These are phyloP conservation scores for Pelecanus crispus DNA, from an alignment of 2,113 vertebrate genomes.

Conservation along the genomic window DNA sequence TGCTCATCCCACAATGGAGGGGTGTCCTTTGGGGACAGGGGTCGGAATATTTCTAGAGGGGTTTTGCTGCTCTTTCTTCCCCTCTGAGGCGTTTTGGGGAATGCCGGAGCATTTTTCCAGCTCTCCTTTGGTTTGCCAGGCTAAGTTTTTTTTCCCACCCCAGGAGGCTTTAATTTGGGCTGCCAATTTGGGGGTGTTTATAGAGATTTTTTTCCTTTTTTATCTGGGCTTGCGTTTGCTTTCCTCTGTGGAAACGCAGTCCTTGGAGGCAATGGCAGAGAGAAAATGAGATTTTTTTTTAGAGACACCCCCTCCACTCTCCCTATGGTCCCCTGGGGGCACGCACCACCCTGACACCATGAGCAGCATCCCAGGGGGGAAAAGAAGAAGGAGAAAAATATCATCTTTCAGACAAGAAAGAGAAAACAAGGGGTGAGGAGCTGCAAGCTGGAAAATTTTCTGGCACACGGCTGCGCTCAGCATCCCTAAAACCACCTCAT, in stretches of 20 bases:
- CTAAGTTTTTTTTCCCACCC: background rate
- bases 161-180: background rate
- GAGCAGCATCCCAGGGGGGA: background rate
- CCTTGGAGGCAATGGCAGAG: background rate
- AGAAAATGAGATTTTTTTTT: background rate
- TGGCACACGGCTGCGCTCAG: accelerated
- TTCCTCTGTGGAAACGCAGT: background rate
- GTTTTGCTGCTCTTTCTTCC: accelerated
- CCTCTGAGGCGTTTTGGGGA: background rate
- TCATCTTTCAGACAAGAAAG: background rate
- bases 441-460: background rate
- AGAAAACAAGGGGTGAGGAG: background rate
- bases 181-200: background rate
- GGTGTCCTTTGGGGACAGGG: background rate
- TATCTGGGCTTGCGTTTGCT: background rate
- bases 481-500: background rate
- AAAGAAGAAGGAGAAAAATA: background rate
- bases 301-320: background rate
- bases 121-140: background rate
- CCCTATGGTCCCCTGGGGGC: background rate
- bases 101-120: accelerated
- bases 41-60: background rate
- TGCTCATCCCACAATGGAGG: accelerated
- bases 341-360: background rate
- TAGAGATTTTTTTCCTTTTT: background rate